Evolutionary conservation across 23 tunicate species (phyloP).

Genomic region (Diplosoma virens): DNA sequence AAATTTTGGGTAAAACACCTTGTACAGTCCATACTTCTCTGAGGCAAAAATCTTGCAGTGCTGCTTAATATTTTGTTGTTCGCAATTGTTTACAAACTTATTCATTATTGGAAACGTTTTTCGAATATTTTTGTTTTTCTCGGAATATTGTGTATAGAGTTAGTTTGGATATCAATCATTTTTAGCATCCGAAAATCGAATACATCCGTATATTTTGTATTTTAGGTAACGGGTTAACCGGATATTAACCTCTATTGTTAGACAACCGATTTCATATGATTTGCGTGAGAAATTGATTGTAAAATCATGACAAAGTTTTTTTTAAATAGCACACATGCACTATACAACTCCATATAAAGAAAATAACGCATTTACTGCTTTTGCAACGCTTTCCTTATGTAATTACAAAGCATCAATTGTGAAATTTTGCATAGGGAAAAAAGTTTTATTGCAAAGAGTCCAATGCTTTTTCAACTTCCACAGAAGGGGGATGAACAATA

Average conservation of each 20-base stretch:
- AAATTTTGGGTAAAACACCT: no score
- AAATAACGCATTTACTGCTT: neutral
- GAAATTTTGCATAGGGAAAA: no score
- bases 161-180: neutral
- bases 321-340: no score
- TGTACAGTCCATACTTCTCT: no score
- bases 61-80: no score
- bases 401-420: neutral
- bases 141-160: no score
- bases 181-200: neutral
- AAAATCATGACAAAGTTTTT: neutral
- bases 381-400: neutral
- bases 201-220: neutral
- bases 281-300: neutral
- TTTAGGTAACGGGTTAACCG: neutral
- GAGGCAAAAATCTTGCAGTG: no score
- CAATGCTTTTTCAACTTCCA: no score
- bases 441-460: no score
- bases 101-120: no score
- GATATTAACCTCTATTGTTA: neutral
- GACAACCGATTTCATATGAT: neutral
- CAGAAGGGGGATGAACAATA: neutral
- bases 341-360: neutral
- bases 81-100: no score
- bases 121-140: no score